Evolutionary conservation across 2,113 vertebrate genomes (phyloP).

Genomic region (Gorsachius goisagi): DNA sequence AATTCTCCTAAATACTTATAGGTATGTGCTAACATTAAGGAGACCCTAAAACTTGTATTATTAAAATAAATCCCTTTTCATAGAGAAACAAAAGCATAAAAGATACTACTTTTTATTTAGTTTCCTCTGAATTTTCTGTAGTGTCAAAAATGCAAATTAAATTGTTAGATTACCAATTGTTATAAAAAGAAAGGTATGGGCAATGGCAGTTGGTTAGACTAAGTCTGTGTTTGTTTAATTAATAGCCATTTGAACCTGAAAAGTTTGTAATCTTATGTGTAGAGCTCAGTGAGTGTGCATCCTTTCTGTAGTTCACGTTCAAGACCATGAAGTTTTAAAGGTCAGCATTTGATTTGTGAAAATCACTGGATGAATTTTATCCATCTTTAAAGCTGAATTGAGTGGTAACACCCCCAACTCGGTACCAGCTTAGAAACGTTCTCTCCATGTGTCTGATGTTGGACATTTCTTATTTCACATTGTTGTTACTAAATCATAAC

Average conservation of each 20-base stretch:
- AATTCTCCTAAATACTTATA: neutral
- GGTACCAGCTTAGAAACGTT: neutral
- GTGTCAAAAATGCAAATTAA: neutral
- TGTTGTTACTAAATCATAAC: neutral
- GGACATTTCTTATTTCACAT: neutral
- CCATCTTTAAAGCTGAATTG: neutral
- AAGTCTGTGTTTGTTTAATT: neutral
- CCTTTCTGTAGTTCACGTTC: neutral
- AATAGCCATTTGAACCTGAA: neutral
- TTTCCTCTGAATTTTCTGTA: neutral
- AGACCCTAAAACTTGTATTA: neutral
- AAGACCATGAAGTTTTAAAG: neutral
- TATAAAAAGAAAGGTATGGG: neutral
- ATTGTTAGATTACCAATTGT: neutral
- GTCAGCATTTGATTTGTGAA: neutral
- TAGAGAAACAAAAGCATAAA: neutral
- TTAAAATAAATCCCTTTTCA: neutral
- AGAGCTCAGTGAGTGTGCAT: neutral
- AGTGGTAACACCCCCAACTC: neutral
- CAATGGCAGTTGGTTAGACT: neutral
- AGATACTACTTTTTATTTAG: neutral
- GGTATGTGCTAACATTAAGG: neutral
- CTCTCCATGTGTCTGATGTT: neutral
- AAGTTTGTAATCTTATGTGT: neutral
- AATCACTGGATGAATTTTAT: neutral